A percentile compares a stretch with the other conserved stretches of the same genome.
Conservation (phyloP, 2,888 invertebrate species). For the Thymelicus lineola region DNA sequence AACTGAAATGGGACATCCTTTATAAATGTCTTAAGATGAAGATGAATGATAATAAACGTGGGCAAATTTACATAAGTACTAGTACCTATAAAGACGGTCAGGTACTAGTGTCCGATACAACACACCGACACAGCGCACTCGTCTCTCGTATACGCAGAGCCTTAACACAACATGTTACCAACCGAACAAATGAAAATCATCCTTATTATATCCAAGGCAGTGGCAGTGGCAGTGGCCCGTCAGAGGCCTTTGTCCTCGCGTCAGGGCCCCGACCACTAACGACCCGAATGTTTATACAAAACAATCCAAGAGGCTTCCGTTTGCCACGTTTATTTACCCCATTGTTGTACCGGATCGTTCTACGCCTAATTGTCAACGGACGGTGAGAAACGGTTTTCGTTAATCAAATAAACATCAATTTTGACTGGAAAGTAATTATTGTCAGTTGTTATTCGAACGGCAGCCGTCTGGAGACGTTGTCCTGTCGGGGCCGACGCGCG, state of each 20-base stretch:
- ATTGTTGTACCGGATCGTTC: constrained; percentile 73
- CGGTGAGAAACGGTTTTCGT: constrained; percentile 53
- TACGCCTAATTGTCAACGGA: constrained; percentile 67
- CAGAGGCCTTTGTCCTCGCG: constrained; percentile 45
- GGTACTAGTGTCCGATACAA: too few species aligned
- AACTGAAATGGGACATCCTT: too few species aligned
- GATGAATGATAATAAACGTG: too few species aligned
- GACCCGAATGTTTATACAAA: constrained; percentile 77
- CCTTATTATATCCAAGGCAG: constrained; percentile 43
- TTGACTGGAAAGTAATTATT: constrained; percentile 58
- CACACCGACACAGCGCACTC: background rate
- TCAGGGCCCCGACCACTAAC: constrained; percentile 45
- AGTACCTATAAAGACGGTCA: too few species aligned
- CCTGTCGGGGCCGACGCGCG: too few species aligned
- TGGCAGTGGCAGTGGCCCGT: constrained; percentile 54
- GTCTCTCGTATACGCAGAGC: background rate
- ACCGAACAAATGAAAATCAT: constrained; percentile 19
- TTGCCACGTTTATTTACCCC: constrained; percentile 71
- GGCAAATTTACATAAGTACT: too few species aligned
- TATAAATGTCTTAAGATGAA: too few species aligned
- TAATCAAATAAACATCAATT: constrained; percentile 77
- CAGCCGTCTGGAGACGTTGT: too few species aligned
- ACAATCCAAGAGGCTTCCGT: constrained; percentile 82
- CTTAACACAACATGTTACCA: background rate
- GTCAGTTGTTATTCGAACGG: constrained; percentile 47